Conservation (phyloP, 2,888 invertebrate genomes). For the Eupithecia exiguata region DNA sequence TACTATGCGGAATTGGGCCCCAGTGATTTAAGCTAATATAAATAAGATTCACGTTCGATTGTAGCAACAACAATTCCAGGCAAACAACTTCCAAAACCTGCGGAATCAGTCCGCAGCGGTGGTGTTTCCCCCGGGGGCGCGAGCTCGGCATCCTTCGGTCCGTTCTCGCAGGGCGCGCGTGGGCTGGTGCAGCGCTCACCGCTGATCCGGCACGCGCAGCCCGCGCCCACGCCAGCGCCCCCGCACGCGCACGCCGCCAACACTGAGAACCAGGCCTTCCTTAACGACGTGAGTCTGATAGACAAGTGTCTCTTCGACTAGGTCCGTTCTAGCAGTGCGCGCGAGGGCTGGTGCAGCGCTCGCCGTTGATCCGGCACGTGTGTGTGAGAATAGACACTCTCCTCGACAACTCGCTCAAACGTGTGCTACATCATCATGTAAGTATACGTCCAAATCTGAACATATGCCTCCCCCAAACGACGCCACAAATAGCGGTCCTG, state of each 20-base stretch:
- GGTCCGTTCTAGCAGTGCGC: conserved; percentile 85
- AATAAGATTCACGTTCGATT: background rate
- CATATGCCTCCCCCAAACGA: background rate
- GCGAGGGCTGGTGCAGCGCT: conserved; percentile 94
- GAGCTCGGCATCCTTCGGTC: conserved; percentile 67
- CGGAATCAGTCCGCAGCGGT: conserved; percentile 31
- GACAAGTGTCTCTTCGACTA: background rate
- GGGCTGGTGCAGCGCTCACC: conserved; percentile 95
- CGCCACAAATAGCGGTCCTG: background rate
- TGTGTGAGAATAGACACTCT: too few relatives aligned
- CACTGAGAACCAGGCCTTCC: conserved; percentile 91
- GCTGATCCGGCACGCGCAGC: conserved; percentile 91
- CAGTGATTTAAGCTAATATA: background rate
- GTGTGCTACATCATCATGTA: too few relatives aligned
- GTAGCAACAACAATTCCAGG: conserved; percentile 49
- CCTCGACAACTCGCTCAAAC: too few relatives aligned
- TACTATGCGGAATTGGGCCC: too few relatives aligned
- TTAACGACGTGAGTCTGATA: conserved; percentile 83
- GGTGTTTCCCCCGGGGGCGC: conserved; percentile 44
- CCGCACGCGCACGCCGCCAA: conserved; percentile 79
- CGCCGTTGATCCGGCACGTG: conserved; percentile 93
- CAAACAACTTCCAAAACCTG: conserved; percentile 55
- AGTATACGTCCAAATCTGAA: background rate
- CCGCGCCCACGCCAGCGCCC: conserved; percentile 85
- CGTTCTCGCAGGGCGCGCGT: conserved; percentile 87